Percentiles rank a stretch among this genome's conserved stretches.
These are phyloP conservation scores for Plecotus auritus DNA, from an alignment of 2,113 vertebrate genomes.

Conservation along the genomic window DNA sequence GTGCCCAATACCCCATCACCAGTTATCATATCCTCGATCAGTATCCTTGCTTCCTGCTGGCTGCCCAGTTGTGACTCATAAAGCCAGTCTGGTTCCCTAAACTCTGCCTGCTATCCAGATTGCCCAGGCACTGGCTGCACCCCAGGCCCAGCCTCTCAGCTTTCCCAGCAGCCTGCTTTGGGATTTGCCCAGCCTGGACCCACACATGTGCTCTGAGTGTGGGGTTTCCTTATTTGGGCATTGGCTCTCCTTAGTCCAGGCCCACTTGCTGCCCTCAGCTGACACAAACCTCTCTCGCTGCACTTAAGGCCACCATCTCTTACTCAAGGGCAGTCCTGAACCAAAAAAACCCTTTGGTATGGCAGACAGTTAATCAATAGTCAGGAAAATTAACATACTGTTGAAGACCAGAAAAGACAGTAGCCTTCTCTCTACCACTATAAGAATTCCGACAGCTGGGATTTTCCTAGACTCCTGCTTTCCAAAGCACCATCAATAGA, in stretches of 20 bases:
- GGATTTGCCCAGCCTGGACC: background rate
- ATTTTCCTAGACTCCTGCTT: background rate
- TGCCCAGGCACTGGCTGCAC: background rate
- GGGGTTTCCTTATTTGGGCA: background rate
- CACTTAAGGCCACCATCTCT: background rate
- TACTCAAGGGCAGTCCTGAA: background rate
- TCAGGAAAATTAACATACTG: background rate
- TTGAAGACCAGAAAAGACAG: constrained; percentile 14
- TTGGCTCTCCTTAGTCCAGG: background rate
- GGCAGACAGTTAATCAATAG: background rate
- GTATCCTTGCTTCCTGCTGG: background rate
- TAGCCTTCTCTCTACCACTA: background rate
- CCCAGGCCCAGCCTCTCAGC: background rate
- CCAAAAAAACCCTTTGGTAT: background rate
- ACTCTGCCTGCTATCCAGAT: background rate
- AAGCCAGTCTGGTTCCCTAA: background rate
- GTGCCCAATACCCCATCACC: background rate
- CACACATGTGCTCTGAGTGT: background rate
- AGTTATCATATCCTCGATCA: background rate
- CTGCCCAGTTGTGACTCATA: background rate
- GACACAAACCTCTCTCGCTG: background rate
- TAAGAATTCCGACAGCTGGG: background rate
- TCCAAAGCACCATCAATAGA: background rate
- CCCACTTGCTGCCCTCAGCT: background rate
- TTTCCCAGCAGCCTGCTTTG: background rate